These are phyloP conservation scores for Planiliza haematocheilus DNA, from an alignment of 2,113 vertebrate species.

Conservation along the genomic window DNA sequence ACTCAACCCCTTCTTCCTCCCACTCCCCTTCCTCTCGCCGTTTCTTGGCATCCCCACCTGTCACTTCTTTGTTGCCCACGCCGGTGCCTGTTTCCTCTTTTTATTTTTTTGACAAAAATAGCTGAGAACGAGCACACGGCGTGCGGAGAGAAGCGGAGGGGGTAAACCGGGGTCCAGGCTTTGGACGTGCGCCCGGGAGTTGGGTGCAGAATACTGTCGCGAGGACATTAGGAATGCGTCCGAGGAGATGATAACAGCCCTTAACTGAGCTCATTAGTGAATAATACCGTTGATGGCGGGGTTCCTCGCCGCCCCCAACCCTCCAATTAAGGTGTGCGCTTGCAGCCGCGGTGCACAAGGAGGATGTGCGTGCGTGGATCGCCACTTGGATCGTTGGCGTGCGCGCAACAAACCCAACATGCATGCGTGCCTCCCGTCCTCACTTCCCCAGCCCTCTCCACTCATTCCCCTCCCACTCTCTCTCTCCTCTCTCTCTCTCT, in stretches of 20 bases:
- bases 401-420: conserved; percentile 34
- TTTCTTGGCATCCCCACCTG: conserved; percentile 21
- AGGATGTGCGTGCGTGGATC: not conserved
- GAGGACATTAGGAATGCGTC: not conserved
- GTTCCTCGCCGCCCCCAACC: too few species aligned
- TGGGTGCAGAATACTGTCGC: too few species aligned
- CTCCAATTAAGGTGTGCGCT: too few species aligned
- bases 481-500: conserved; percentile 57
- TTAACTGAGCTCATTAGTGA: not conserved
- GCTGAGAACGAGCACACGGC: conserved; percentile 1
- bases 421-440: conserved; percentile 54
- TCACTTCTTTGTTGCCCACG: not conserved
- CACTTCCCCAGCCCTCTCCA: conserved; percentile 34
- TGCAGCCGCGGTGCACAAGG: not conserved
- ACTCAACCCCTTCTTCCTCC: conserved; percentile 14
- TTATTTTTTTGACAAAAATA: conserved; percentile 1
- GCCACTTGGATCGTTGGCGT: not conserved
- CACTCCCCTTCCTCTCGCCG: conserved; percentile 11
- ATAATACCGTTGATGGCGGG: conserved; percentile 2
- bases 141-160: not conserved
- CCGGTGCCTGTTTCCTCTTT: too few species aligned
- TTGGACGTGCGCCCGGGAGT: too few species aligned
- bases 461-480: conserved; percentile 59
- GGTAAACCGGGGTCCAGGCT: not conserved
- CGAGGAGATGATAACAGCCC: not conserved